A percentile compares a stretch with the other conserved stretches of the same genome.
These are phyloP conservation scores for Pachyrhynchus sulphureomaculatus DNA, from an alignment of 1,140 invertebrate genomes.

Conservation along the genomic window DNA sequence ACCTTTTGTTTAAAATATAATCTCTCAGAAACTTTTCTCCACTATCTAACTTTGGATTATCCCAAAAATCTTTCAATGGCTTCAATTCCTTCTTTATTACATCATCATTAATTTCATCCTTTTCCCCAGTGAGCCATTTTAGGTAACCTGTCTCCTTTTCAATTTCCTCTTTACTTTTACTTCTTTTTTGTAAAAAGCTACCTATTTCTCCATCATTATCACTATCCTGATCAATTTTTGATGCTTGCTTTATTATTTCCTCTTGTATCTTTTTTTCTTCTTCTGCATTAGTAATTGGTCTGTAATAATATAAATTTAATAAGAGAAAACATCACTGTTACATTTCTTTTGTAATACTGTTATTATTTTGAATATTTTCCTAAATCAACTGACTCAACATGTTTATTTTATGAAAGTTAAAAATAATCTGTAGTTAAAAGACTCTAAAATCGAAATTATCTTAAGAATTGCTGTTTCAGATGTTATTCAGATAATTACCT, in stretches of 20 bases:
- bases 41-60: slow-evolving; percentile 73
- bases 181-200: slow-evolving; percentile 60
- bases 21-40: slow-evolving; percentile 89
- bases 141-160: slow-evolving; percentile 70
- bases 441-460: too few species aligned
- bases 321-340: too few species aligned
- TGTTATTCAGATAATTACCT: too few species aligned
- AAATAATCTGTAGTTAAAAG: too few species aligned
- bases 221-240: slow-evolving; percentile 56
- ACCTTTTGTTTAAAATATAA: slow-evolving; percentile 88
- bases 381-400: too few species aligned
- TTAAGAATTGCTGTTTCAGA: too few species aligned
- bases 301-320: slow-evolving; percentile 10
- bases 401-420: too few species aligned
- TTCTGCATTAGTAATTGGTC: slow-evolving; percentile 63
- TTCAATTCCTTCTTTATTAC: slow-evolving; percentile 65
- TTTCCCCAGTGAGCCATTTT: slow-evolving; percentile 80
- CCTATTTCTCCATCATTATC: slow-evolving; percentile 57
- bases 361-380: too few species aligned
- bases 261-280: slow-evolving; percentile 71
- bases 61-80: slow-evolving; percentile 83
- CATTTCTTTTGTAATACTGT: too few species aligned
- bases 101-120: slow-evolving; percentile 63
- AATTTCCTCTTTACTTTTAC: slow-evolving; percentile 62
- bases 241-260: slow-evolving; percentile 59